Conservation (phyloP, 2,797 vertebrate genomes). For the Phoebastria nigripes region DNA sequence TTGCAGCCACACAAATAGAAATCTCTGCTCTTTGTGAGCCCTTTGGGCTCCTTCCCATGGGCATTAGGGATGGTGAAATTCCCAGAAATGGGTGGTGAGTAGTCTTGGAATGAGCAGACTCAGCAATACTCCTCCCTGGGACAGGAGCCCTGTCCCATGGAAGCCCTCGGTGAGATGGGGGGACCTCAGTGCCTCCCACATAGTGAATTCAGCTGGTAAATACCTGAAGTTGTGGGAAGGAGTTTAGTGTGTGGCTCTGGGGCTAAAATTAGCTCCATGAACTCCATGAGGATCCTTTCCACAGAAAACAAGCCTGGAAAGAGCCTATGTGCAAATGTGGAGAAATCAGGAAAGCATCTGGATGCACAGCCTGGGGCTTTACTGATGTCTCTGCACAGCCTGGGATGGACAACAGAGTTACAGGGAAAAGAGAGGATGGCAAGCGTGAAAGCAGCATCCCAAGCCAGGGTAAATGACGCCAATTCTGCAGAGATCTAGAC, state of each 20-base stretch:
- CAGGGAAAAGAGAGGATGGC: not conserved
- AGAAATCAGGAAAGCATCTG: not conserved
- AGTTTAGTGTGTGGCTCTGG: not conserved
- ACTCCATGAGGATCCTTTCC: not conserved
- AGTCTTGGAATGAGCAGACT: not conserved
- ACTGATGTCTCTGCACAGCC: not conserved
- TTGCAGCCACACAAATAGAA: not conserved
- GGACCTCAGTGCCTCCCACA: not conserved
- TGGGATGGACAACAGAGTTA: not conserved
- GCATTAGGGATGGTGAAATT: not conserved
- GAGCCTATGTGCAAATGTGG: fast-evolving
- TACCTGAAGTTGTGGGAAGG: not conserved
- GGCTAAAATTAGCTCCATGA: not conserved
- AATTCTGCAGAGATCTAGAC: not conserved
- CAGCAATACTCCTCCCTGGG: not conserved
- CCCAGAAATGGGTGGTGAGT: not conserved
- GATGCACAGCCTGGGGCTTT: not conserved
- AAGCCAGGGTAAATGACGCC: not conserved
- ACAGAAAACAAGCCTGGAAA: not conserved
- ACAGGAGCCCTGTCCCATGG: fast-evolving
- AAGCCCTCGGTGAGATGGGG: not conserved
- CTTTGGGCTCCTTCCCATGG: not conserved
- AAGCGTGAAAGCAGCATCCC: not conserved
- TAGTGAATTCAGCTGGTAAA: not conserved
- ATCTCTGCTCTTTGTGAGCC: not conserved